Evolutionary conservation across 2,113 vertebrate genomes (phyloP), one percentile per base, ranked within the genome.

Genomic region (Callospermophilus lateralis): DNA sequence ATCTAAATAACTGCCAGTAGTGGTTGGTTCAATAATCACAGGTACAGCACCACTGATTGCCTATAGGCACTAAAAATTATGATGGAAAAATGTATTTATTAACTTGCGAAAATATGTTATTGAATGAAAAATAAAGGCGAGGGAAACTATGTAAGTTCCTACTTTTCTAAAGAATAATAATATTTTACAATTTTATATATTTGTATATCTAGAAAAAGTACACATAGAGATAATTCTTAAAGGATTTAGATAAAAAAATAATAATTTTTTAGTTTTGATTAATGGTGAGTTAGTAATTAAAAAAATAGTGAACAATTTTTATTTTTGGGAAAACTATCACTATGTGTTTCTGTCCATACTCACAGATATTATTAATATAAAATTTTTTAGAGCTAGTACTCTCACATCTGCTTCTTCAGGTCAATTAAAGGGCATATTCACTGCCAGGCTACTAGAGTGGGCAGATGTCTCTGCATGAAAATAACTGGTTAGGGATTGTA

Each of bases 51-150:
- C 37, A 45, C 45, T 53, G 10, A 77, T 76, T 76, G 67, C 39
- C 30, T 51, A 37, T 6, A 80, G 58, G 9, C 79, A 85, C 95
- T 93, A 92, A 63, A 90, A 81, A 92, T 74, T 17, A 65, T 58
- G 26, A 79, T 37, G 12, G 83, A 86, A 95, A 93, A 74, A 9
- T n/a, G 1, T 32, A 77, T 89, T 80, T 95, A 79, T 89, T 94
- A 84, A 93, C 51, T 45, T 48, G 86, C 24, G 78, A 77, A 93
- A 93, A 84, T 96, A 93, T 94, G n/a, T 76, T 87, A 34, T 55
- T 87, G 84, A 74, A 42, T 89, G 24, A 55, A 42, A 67, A 26
- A 67, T 73, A 93, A 84, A 2, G 0, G 37, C 16, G 65, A 32
- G 12, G 42, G 26, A 42, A 79, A 96, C 79, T 90, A 74, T 65